phyloP scores from a whole-genome alignment of 2,113 vertebrate genomes.

The Mus musculus region GRCm39 chr15:17649001-17649500 shows the following conservation, averaged over 20 bases:
- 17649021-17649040: no score
- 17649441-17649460: neutral
- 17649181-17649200: no score
- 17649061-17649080: neutral
- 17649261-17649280: neutral
- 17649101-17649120: neutral
- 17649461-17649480: neutral
- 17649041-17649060: neutral
- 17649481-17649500: neutral
- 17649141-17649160: neutral
- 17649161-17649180: neutral
- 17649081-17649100: neutral
- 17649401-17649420: neutral
- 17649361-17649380: neutral
- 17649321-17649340: neutral
- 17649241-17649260: neutral
- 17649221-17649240: no score
- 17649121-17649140: neutral
- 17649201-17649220: neutral
- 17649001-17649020: neutral
- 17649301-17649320: neutral
- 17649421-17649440: neutral
- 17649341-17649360: neutral
- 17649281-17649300: neutral
- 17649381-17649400: neutral